A percentile compares a stretch with the other conserved stretches of the same genome.
Evolutionary conservation across 35 echinoderm and acorn worm genomes (phyloP).

Genomic region (Holothuria glaberrima): DNA sequence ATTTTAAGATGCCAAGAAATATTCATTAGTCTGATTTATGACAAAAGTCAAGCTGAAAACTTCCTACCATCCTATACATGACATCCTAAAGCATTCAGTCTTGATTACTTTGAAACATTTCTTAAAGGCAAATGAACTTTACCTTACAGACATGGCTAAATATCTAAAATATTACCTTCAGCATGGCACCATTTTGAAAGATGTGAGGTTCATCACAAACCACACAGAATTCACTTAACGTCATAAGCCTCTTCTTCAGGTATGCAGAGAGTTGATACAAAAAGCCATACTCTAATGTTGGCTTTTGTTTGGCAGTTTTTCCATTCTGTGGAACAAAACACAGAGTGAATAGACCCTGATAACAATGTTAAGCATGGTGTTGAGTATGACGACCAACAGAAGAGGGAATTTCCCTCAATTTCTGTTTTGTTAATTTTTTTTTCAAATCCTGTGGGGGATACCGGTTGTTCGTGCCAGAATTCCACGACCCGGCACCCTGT

Average conservation of each 20-base stretch:
- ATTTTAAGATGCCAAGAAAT: no score
- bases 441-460: no score
- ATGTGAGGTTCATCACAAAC: conserved; percentile 99
- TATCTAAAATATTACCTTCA: conserved; percentile 70
- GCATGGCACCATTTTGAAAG: conserved; percentile 99
- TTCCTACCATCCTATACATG: conserved; percentile 78
- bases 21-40: no score
- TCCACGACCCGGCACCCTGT: no score
- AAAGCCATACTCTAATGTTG: conserved; percentile 87
- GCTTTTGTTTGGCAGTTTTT: conserved; percentile 86
- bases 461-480: no score
- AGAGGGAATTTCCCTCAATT: no score
- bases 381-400: no score
- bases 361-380: no score
- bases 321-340: conserved; percentile 76
- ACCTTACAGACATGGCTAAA: background rate
- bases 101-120: conserved; percentile 45
- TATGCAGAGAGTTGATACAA: conserved; percentile 79
- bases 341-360: no score
- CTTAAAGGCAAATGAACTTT: conserved; percentile 71
- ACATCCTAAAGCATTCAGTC: conserved; percentile 72
- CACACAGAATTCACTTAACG: conserved; percentile 97
- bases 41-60: conserved; percentile 12
- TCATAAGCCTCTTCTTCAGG: conserved; percentile 83
- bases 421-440: no score